Percentiles rank a stretch among this genome's conserved stretches.
Evolutionary conservation across 2,888 invertebrate species (phyloP).

Genomic region (Prosopocoilus inquinatus): DNA sequence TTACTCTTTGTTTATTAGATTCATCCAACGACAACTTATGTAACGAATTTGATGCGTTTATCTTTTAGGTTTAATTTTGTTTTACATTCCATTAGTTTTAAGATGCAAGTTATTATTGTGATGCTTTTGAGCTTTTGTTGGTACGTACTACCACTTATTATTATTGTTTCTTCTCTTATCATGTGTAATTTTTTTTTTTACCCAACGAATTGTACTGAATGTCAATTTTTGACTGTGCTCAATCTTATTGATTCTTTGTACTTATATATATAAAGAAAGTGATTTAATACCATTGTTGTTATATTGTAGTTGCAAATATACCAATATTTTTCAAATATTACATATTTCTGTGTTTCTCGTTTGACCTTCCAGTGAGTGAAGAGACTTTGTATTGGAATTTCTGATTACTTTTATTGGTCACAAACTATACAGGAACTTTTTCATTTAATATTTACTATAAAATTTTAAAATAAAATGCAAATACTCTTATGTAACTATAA

Average conservation of each 20-base stretch:
- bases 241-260: conserved; percentile 17
- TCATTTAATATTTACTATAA: too few species aligned
- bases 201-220: conserved; percentile 11
- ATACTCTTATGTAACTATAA: too few species aligned
- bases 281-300: conserved; percentile 15
- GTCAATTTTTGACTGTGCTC: conserved; percentile 17
- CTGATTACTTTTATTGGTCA: too few species aligned
- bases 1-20: background rate
- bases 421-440: too few species aligned
- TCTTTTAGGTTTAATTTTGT: conserved; percentile 6
- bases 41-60: conserved; percentile 4
- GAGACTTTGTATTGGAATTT: too few species aligned
- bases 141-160: conserved; percentile 13
- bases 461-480: too few species aligned
- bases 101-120: conserved; percentile 19
- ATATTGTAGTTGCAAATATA: conserved; percentile 16
- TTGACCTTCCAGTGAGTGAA: too few species aligned
- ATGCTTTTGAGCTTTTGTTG: conserved; percentile 24
- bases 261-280: conserved; percentile 14
- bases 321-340: background rate
- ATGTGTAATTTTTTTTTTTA: conserved; percentile 11
- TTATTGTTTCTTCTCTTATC: conserved; percentile 12
- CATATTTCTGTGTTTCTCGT: too few species aligned
- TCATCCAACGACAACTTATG: background rate
- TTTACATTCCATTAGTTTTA: conserved; percentile 24